Evolutionary conservation across 2,113 vertebrate genomes (phyloP).

Genomic region (Phalacrocorax aristotelis): DNA sequence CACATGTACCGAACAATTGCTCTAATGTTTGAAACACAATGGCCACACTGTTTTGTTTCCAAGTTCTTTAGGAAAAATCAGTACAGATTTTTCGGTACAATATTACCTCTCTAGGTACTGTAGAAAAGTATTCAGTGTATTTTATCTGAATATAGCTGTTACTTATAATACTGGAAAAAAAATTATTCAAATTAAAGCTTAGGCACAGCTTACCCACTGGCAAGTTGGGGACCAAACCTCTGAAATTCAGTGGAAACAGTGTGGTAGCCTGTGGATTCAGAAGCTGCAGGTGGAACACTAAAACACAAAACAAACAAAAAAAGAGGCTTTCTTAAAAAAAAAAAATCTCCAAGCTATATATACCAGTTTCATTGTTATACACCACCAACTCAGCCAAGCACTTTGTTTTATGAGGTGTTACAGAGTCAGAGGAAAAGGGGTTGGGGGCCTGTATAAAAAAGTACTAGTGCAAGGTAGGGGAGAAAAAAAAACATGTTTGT

Average conservation of each 20-base stretch:
- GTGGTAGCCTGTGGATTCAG: background rate
- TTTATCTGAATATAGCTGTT: slow-evolving; percentile 25
- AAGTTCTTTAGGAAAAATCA: slow-evolving; percentile 41
- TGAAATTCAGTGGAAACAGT: background rate
- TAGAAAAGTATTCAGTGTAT: background rate
- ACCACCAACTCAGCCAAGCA: background rate
- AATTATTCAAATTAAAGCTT: background rate
- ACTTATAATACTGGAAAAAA: background rate
- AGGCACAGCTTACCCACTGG: background rate
- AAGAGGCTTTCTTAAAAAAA: background rate
- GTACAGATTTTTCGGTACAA: background rate
- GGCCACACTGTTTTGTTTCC: slow-evolving; percentile 53
- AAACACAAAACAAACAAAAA: background rate
- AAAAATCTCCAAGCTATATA: background rate
- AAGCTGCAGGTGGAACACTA: background rate
- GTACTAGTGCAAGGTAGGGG: background rate
- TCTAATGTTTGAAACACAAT: slow-evolving; percentile 63
- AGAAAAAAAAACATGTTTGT: background rate
- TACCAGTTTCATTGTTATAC: background rate
- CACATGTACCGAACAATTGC: slow-evolving; percentile 49
- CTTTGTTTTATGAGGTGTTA: slow-evolving; percentile 18
- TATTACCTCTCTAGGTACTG: background rate
- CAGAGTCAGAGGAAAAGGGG: background rate
- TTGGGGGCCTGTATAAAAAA: background rate
- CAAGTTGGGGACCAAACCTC: background rate